Base-by-base conservation (phyloP, 1,140 invertebrate genomes). In the Linepithema humile region DNA sequence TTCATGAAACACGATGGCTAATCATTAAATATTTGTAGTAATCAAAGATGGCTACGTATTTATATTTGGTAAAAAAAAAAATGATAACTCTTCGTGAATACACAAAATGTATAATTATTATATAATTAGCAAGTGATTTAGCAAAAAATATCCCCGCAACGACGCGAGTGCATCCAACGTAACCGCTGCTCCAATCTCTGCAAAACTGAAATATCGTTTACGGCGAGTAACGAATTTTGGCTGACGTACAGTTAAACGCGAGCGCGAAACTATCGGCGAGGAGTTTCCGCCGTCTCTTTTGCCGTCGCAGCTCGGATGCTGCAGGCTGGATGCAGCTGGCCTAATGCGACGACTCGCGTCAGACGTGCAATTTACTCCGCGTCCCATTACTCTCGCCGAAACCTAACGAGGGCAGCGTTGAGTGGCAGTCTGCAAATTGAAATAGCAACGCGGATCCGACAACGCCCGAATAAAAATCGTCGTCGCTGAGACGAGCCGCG, bases 381-480 rank as follows among this genome's bases (percentile, higher is more conserved):
- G 65, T 84, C 75, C 83, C 62, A 64, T 82, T 84, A 69, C 83
- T 72, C 77, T 60, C 32, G 23, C 62, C 60, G 29, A 69, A 82
- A 82, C 20, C 75, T 82, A 84, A 84, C 65, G 83, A 84, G 83
- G 38, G 75, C 45, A 72, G 45, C 55, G 57, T 26, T 72, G 83
- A 84, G 75, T 84, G 83, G 75, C 83, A 84, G 67, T 48, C 75
- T 53, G 75, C 60, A 84, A 72, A 84, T 84, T 84, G 69, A 84
- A 84, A 84, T 82, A 80, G 75, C 77, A 84, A 84, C 40, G 82
- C 40, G 17, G 23, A 64, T 67, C 32, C 48, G 73, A 38, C n/a
- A 38, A 45, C 40, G 15, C 48, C 26, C 32, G 48, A 77, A 84
- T 69, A 67, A 84, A 78, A 67, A 65, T 78, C 60, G 43, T 20